Evolutionary conservation across 2,797 vertebrate genomes (phyloP).

Genomic region (Taeniopygia guttata): DNA sequence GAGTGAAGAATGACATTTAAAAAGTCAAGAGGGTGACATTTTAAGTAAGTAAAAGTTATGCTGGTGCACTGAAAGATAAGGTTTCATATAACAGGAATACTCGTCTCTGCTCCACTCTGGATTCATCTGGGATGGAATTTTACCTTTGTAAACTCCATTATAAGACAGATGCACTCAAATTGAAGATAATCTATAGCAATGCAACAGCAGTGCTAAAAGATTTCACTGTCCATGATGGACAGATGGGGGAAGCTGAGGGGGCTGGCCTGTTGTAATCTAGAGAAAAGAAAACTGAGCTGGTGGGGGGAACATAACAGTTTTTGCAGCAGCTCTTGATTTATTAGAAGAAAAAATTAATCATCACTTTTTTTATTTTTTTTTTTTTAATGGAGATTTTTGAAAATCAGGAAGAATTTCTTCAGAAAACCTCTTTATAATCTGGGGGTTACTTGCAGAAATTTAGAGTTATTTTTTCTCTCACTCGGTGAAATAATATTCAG

Average conservation of each 20-base stretch:
- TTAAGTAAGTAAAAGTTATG: neutral
- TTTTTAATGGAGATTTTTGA: accelerated
- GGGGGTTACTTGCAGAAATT: neutral
- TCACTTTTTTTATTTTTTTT: too few species aligned
- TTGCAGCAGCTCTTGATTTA: neutral
- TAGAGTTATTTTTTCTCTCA: neutral
- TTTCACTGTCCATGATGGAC: neutral
- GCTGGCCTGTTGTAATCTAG: neutral
- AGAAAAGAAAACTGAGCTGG: neutral
- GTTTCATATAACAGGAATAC: neutral
- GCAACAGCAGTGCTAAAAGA: neutral
- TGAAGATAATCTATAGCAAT: neutral
- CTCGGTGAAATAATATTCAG: neutral
- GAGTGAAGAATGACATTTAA: neutral
- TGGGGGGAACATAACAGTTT: neutral
- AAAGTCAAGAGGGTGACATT: neutral
- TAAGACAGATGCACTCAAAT: neutral
- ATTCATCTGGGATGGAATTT: neutral
- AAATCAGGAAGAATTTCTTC: neutral
- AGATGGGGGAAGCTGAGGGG: accelerated
- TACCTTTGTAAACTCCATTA: neutral
- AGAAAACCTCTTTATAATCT: neutral
- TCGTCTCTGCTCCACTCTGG: neutral
- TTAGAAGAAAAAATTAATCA: accelerated
- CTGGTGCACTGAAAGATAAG: neutral